These are phyloP conservation scores for Epinotia nisella DNA, from an alignment of 2,888 invertebrate genomes.

Conservation along the genomic window DNA sequence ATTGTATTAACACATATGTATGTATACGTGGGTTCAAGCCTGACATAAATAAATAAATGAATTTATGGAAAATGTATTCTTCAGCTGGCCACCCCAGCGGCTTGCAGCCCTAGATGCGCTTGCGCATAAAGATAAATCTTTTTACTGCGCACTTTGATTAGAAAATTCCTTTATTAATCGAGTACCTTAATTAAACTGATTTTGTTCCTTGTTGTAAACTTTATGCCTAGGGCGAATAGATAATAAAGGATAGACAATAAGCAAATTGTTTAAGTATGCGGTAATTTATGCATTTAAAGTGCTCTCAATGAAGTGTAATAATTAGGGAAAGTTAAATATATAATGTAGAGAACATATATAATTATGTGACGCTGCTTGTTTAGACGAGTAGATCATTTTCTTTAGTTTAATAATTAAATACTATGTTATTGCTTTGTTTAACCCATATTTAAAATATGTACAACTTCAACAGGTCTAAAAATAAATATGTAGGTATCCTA, in stretches of 20 bases:
- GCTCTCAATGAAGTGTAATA: not conserved
- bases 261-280: not conserved
- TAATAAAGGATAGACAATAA: conserved; percentile 10
- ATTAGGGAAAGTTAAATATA: too few species aligned
- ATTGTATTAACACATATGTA: too few species aligned
- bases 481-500: not conserved
- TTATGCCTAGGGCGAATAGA: conserved; percentile 43
- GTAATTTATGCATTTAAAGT: not conserved
- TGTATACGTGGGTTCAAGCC: too few species aligned
- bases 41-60: not conserved
- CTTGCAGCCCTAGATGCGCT: conserved; percentile 45
- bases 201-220: conserved; percentile 54
- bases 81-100: conserved; percentile 4
- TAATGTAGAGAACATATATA: too few species aligned
- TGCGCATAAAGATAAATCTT: conserved; percentile 76
- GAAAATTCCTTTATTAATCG: conserved; percentile 82
- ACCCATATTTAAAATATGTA: not conserved
- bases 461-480: not conserved
- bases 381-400: too few species aligned
- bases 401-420: too few species aligned
- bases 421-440: too few species aligned
- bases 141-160: conserved; percentile 78
- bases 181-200: conserved; percentile 71
- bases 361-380: too few species aligned
- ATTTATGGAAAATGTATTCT: not conserved